Conservation (phyloP, 1,140 invertebrate genomes). For the Pseudomyrmex cubaensis region DNA sequence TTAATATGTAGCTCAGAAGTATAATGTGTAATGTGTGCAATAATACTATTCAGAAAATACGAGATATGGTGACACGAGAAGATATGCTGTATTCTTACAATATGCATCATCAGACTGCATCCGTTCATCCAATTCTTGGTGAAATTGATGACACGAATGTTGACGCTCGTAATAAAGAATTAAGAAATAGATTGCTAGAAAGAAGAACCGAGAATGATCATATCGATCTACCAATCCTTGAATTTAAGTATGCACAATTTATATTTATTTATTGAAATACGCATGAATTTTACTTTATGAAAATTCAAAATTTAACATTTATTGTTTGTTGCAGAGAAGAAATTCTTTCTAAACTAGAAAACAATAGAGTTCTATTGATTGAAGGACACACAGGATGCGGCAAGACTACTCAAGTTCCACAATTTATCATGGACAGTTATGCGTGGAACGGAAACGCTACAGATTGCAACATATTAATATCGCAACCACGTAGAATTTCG, state of each 20-base stretch:
- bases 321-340: constrained; percentile 62
- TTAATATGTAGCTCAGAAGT: constrained; percentile 25
- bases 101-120: background rate
- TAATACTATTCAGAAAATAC: constrained; percentile 62
- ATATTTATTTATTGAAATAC: background rate
- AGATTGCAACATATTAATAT: constrained; percentile 92
- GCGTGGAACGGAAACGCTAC: constrained; percentile 73
- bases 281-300: constrained; percentile 6
- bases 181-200: background rate
- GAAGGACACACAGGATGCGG: constrained; percentile 96
- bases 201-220: background rate
- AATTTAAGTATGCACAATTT: constrained; percentile 59
- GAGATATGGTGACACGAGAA: constrained; percentile 13
- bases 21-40: constrained; percentile 24
- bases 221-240: constrained; percentile 60
- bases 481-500: constrained; percentile 96
- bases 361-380: constrained; percentile 89
- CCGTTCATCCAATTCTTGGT: background rate
- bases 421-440: constrained; percentile 94
- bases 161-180: background rate
- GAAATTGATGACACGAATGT: background rate
- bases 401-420: constrained; percentile 96
- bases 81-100: background rate
- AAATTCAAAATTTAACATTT: constrained; percentile 10
- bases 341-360: constrained; percentile 73